Conservation (phyloP, 2,888 invertebrate genomes). For the Carabus problematicus region DNA sequence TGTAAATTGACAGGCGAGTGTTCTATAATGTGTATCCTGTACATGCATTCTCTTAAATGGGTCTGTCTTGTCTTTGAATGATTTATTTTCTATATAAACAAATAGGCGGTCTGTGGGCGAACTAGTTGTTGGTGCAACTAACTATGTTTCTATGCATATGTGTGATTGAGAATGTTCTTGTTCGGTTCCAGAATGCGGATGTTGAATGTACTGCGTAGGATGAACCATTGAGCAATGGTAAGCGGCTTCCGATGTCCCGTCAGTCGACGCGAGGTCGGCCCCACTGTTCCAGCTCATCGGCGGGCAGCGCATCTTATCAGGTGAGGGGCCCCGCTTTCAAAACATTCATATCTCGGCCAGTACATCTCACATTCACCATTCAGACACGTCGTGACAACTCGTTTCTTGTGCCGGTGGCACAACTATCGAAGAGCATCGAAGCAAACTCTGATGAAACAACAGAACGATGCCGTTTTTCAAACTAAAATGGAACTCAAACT, state of each 20-base stretch:
- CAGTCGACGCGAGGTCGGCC: constrained; percentile 37
- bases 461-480: neutral
- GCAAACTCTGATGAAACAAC: no score
- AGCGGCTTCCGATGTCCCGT: constrained; percentile 34
- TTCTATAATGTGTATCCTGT: no score
- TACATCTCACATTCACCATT: no score
- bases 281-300: constrained; percentile 39
- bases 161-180: constrained; percentile 8
- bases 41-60: no score
- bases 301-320: constrained; percentile 40
- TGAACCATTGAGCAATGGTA: constrained; percentile 18
- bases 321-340: neutral
- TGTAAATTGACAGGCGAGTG: no score
- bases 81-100: neutral
- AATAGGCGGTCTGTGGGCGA: no score
- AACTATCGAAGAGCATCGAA: neutral
- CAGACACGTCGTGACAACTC: neutral
- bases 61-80: no score
- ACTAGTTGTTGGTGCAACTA: neutral
- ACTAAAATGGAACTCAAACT: no score
- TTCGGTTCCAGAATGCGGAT: constrained; percentile 11
- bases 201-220: neutral
- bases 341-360: neutral
- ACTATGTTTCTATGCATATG: neutral
- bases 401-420: neutral